Conservation (phyloP, 2,113 vertebrate species). For the Trochalopteron elliotii region DNA sequence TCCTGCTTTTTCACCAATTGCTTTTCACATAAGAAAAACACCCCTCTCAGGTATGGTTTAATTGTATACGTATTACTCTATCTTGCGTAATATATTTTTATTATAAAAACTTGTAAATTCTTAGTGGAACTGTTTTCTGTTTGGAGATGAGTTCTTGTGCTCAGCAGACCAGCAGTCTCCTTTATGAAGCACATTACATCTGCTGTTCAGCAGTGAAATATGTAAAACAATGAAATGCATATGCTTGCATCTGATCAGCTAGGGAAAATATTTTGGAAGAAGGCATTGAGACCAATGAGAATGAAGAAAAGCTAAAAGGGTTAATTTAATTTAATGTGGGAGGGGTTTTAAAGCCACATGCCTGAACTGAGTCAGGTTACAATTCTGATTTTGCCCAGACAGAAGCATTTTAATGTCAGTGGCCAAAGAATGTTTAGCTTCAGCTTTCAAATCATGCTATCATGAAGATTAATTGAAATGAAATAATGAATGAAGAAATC, state of each 20-base stretch:
- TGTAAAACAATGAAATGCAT: neutral
- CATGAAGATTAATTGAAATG: neutral
- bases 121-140: neutral
- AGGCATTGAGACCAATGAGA: neutral
- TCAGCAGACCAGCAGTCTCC: neutral
- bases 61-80: neutral
- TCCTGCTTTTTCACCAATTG: conserved; percentile 88
- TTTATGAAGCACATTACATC: neutral
- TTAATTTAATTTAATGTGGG: neutral
- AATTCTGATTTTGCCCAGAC: neutral
- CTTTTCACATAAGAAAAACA: conserved; percentile 75
- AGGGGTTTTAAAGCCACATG: neutral
- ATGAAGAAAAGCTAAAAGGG: neutral
- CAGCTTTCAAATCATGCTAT: neutral
- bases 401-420: neutral
- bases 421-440: neutral
- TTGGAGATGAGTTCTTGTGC: neutral
- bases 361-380: neutral
- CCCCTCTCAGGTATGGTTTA: conserved; percentile 82
- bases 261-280: neutral
- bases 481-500: neutral
- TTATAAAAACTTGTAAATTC: neutral
- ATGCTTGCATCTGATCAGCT: neutral
- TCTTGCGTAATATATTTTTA: neutral
- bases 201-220: neutral